These are phyloP conservation scores for Bombyx mandarina DNA, from an alignment of 1,140 invertebrate genomes.

Conservation along the genomic window DNA sequence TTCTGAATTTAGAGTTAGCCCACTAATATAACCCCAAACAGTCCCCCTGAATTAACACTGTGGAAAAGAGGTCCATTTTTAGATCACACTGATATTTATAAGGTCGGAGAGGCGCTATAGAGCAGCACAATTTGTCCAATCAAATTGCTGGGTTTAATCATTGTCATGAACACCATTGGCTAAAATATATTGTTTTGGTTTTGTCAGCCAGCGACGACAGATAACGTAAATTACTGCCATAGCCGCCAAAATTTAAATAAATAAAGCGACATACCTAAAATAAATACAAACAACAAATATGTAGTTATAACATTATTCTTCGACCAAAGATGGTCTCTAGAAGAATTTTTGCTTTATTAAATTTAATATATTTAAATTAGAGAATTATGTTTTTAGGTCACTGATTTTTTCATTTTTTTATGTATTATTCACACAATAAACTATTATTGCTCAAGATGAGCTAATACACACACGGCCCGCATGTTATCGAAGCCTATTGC, in stretches of 20 bases:
- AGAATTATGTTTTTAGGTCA: too few relatives aligned
- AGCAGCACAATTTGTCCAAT: conserved; percentile 41
- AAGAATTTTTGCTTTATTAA: too few relatives aligned
- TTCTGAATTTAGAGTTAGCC: conserved; percentile 72
- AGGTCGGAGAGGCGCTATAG: conserved; percentile 51
- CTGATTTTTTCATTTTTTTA: too few relatives aligned
- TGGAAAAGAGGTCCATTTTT: conserved; percentile 64
- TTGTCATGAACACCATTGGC: conserved; percentile 34
- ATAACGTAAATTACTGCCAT: conserved; percentile 2
- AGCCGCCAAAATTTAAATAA: conserved; percentile 15
- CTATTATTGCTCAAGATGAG: too few relatives aligned
- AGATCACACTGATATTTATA: conserved; percentile 62
- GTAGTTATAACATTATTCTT: background rate
- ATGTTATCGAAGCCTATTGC: too few relatives aligned
- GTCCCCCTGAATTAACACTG: conserved; percentile 62
- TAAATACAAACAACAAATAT: background rate
- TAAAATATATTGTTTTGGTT: conserved; percentile 55
- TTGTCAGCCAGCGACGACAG: conserved; percentile 27
- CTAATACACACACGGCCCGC: too few relatives aligned
- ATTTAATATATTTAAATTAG: too few relatives aligned
- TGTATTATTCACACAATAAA: too few relatives aligned
- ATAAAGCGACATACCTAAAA: conserved; percentile 1
- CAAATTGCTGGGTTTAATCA: conserved; percentile 23
- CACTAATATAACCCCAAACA: conserved; percentile 64
- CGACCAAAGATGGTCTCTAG: too few relatives aligned